phyloP scores from a whole-genome alignment of 2,797 vertebrate genomes.

The Sebastes minor region DNA sequence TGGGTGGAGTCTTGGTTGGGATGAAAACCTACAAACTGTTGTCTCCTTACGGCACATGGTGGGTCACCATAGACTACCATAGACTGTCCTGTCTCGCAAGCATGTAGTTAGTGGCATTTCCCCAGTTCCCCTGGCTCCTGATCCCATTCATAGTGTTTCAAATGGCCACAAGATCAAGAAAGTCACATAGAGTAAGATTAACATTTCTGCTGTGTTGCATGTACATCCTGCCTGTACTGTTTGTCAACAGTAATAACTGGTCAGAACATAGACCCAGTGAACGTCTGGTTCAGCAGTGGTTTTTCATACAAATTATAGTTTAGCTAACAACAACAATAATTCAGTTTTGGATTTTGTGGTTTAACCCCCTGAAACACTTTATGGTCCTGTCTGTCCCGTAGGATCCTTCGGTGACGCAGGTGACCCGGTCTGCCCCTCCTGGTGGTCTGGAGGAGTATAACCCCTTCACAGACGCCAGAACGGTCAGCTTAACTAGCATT shows the following conservation, averaged over 20 bases:
- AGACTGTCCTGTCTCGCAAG: neutral
- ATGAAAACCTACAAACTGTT: neutral
- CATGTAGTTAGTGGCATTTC: neutral
- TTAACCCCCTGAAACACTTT: constrained; percentile 15
- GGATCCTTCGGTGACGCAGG: constrained; percentile 97
- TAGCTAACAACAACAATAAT: neutral
- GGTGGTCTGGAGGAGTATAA: constrained; percentile 94
- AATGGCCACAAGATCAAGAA: neutral
- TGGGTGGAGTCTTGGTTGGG: constrained; percentile 13
- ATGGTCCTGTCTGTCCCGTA: constrained; percentile 62
- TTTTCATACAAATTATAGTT: neutral
- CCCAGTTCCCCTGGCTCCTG: neutral
- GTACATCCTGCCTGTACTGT: neutral
- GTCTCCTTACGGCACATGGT: neutral
- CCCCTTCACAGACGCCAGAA: constrained; percentile 94
- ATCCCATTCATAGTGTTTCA: neutral
- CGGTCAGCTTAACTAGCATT: constrained; percentile 80
- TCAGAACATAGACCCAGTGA: neutral
- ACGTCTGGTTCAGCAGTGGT: neutral
- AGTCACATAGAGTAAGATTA: neutral
- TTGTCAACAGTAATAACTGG: neutral
- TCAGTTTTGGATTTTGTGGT: neutral
- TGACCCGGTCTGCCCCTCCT: constrained; percentile 91
- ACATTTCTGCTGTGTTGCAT: neutral
- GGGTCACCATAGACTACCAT: neutral